phyloP scores from a whole-genome alignment of 2,797 vertebrate genomes.

The Rhincodon typus region DNA sequence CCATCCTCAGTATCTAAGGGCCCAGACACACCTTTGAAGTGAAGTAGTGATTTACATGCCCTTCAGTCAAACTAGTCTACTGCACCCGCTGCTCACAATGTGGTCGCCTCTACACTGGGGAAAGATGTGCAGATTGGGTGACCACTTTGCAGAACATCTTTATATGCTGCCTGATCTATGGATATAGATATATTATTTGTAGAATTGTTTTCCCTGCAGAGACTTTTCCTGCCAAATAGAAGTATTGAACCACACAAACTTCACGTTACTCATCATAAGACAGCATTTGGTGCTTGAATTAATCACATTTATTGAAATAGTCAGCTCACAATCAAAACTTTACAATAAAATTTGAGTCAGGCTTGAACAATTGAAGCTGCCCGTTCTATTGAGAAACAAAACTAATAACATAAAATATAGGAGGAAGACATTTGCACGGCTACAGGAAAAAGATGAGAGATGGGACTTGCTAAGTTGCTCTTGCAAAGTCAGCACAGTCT shows the following conservation, averaged over 20 bases:
- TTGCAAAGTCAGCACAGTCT: neutral
- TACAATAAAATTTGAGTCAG: neutral
- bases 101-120: no score
- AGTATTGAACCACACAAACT: neutral
- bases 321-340: neutral
- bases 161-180: neutral
- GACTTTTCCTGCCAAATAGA: neutral
- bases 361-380: neutral
- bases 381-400: neutral
- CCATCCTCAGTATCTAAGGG: no score
- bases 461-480: neutral
- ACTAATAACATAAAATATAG: neutral
- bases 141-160: neutral
- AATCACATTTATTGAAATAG: neutral
- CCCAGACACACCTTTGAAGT: no score
- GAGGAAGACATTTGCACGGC: neutral
- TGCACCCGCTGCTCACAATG: no score
- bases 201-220: neutral
- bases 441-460: neutral
- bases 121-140: no score
- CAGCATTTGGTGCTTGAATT: neutral
- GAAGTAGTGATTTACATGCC: no score
- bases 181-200: neutral
- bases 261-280: neutral
- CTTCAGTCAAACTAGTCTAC: no score